A percentile compares a stretch with the other conserved stretches of the same genome.
Evolutionary conservation across 2,888 invertebrate genomes (phyloP).

Genomic region (Rhynchonema sp.): DNA sequence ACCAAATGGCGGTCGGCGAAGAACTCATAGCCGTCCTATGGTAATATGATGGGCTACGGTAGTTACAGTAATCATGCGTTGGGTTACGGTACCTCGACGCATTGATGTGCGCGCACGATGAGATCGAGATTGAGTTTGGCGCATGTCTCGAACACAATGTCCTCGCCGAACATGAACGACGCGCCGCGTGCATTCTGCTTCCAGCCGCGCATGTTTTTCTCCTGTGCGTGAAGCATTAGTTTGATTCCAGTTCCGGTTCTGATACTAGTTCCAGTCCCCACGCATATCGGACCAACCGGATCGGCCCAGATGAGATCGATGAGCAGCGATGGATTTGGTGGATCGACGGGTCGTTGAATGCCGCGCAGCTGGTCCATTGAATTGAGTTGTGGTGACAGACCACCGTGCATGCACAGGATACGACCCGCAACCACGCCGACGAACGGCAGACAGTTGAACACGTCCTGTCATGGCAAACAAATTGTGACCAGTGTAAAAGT

Average conservation of each 20-base stretch:
- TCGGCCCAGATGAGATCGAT: slow-evolving; percentile 35
- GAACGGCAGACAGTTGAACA: slow-evolving; percentile 1
- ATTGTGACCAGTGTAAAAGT: too few species aligned
- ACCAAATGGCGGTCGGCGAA: slow-evolving; percentile 21
- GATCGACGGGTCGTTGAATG: neutral
- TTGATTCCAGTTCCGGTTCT: too few species aligned
- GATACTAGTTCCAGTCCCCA: too few species aligned
- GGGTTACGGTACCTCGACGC: too few species aligned
- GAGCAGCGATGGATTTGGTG: slow-evolving; percentile 28
- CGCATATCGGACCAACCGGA: too few species aligned
- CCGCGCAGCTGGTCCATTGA: slow-evolving; percentile 17
- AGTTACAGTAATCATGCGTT: too few species aligned
- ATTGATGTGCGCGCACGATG: slow-evolving; percentile 39
- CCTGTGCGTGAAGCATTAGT: too few species aligned
- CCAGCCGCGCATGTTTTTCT: neutral
- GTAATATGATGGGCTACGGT: too few species aligned
- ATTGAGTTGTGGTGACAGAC: neutral
- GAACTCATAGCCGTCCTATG: slow-evolving; percentile 41
- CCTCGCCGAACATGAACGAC: slow-evolving; percentile 29
- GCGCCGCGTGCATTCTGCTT: neutral
- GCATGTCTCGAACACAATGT: slow-evolving; percentile 36
- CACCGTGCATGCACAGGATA: slow-evolving; percentile 2
- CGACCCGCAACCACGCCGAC: neutral
- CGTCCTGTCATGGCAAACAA: too few species aligned
- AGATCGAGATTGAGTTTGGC: slow-evolving; percentile 36